Evolutionary conservation across 2,888 invertebrate species (phyloP), one percentile per base, ranked within the genome.

Genomic region (Nephrotoma guestfalica): DNA sequence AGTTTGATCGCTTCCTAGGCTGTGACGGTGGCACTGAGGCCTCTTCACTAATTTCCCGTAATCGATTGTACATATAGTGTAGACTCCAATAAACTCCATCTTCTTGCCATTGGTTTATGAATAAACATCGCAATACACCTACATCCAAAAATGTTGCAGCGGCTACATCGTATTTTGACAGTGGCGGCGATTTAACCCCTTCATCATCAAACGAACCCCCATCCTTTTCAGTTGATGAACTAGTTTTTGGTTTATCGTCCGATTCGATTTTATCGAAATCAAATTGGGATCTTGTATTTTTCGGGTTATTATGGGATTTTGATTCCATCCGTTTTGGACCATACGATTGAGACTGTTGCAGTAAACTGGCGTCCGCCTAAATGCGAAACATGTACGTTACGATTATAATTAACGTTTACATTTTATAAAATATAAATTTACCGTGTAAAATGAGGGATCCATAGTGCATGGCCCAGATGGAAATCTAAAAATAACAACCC

Each of bases 41-140:
- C 89, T 97, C 97, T 90, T 97, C 97, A 89, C 95, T 96, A 87
- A 98, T 97, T 90, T 97, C 97, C 87, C 97, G 93, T 87, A 98
- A 92, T 89, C 97, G 94, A 90, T 97, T 97, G 89, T 96, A 96
- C 88, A 97, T 92, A 91, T 96, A 99, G 90, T 97, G 96, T 43
- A 99, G 92, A 13, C 98, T 98, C 99, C 99, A 99, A 91, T 96
- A 97, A 11, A 99, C 96, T 0, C 99, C 99, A 90, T 99, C 99
- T 90, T 99, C 99, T 90, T 97, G 96, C 99, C 99, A 99, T 90
- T 98, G 98, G 0, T 97, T 94, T 87, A 98, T 96, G 90, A 99
- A 98, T 13, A 99, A 93, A 90, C 99, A 99, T 86, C 99, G 94
- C 86, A 99, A 92, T 0, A 99, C 98, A 2, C 98, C 98, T 0